Conservation (phyloP, 1,140 invertebrate species). For the Ceratina japonica region DNA sequence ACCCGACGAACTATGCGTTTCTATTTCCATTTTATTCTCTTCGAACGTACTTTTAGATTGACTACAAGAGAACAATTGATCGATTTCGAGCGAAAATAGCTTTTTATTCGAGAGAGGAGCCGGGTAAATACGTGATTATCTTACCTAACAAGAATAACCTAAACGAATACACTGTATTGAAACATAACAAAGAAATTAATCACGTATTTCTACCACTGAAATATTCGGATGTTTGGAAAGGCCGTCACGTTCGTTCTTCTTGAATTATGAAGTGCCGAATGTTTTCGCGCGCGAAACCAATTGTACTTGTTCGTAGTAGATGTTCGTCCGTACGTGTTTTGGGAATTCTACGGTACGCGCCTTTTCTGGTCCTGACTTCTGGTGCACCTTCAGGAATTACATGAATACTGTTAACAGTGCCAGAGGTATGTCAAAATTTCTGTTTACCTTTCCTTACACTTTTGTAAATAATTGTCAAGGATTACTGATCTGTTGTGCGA, state of each 20-base stretch:
- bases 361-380: slow-evolving; percentile 13
- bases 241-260: neutral
- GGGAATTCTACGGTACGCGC: slow-evolving; percentile 27
- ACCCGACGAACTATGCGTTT: neutral
- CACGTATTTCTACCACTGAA: neutral
- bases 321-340: slow-evolving; percentile 3
- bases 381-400: too few species aligned
- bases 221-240: neutral
- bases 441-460: too few species aligned
- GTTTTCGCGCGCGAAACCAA: neutral
- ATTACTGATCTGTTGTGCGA: too few species aligned
- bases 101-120: neutral
- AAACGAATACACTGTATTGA: slow-evolving; percentile 6
- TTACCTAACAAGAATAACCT: slow-evolving; percentile 44
- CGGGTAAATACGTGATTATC: neutral
- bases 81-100: neutral
- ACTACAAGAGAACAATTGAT: too few species aligned
- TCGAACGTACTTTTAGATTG: neutral
- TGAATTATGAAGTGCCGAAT: neutral
- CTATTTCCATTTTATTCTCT: slow-evolving; percentile 38
- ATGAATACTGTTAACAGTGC: too few species aligned
- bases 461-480: too few species aligned
- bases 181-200: neutral
- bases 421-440: too few species aligned
- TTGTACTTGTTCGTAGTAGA: slow-evolving; percentile 12